These are phyloP conservation scores for Thalassaphorura encarpata DNA, from an alignment of 1,140 invertebrate genomes.

Conservation along the genomic window DNA sequence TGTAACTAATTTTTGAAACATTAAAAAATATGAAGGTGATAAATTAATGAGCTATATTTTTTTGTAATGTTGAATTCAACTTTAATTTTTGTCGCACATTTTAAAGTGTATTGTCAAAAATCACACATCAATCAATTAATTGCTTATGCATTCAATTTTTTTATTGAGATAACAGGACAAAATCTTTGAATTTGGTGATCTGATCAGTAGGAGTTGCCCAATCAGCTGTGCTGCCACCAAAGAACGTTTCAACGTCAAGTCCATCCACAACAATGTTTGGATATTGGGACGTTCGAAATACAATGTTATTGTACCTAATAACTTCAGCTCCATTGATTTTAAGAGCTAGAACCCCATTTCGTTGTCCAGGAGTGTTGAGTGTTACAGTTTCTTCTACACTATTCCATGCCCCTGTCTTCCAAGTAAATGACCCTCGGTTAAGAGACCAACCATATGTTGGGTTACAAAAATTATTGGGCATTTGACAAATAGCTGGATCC, in stretches of 20 bases:
- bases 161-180: slow-evolving; percentile 5
- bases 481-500: slow-evolving; percentile 13
- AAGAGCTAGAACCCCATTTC: slow-evolving; percentile 9
- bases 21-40: no score
- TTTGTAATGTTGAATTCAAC: no score
- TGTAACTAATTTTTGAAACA: no score
- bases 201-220: slow-evolving; percentile 14
- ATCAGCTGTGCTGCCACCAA: slow-evolving; percentile 2
- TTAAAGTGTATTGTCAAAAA: no score
- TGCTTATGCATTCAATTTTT: not conserved
- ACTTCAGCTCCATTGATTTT: slow-evolving; percentile 14
- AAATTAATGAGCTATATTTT: no score
- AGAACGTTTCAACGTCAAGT: slow-evolving; percentile 12
- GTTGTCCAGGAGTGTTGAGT: slow-evolving; percentile 8
- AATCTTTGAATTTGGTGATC: slow-evolving; percentile 16
- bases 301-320: slow-evolving; percentile 18
- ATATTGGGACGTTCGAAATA: slow-evolving; percentile 7
- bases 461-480: slow-evolving; percentile 9
- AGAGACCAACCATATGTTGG: slow-evolving; percentile 13
- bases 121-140: no score
- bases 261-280: slow-evolving; percentile 8
- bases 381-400: slow-evolving; percentile 4
- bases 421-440: slow-evolving; percentile 3
- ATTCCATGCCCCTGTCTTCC: not conserved
- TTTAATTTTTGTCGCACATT: no score